Conservation (phyloP, 2,888 invertebrate genomes). For the Coelopa pilipes region DNA sequence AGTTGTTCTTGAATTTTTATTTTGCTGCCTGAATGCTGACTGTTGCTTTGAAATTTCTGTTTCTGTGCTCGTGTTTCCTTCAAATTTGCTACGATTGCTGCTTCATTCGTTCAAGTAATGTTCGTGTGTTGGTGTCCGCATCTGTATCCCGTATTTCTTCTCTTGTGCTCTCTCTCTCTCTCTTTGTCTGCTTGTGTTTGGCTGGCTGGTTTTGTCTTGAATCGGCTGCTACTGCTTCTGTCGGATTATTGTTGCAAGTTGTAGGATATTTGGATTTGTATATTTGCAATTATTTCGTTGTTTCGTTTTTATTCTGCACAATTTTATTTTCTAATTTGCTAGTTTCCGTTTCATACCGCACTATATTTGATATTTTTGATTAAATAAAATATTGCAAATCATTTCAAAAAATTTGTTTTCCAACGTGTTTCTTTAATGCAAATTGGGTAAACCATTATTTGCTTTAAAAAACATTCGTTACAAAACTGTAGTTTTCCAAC, state of each 20-base stretch:
- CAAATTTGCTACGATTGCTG: slow-evolving; percentile 20
- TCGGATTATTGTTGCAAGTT: too few species aligned
- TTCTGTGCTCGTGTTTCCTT: slow-evolving; percentile 25
- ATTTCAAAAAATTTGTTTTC: neutral
- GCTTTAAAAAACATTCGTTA: neutral
- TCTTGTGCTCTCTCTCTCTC: slow-evolving; percentile 3
- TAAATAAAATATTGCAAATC: neutral
- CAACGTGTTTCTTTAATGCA: slow-evolving; percentile 1
- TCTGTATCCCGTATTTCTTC: slow-evolving; percentile 27
- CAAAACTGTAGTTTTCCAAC: neutral
- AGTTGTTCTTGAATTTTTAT: slow-evolving; percentile 24
- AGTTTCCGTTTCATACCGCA: too few species aligned
- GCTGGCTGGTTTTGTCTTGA: slow-evolving; percentile 4
- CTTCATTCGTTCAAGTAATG: slow-evolving; percentile 7
- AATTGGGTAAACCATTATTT: neutral
- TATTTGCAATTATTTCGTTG: too few species aligned
- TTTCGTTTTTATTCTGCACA: too few species aligned
- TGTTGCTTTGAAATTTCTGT: slow-evolving; percentile 28
- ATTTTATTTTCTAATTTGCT: too few species aligned
- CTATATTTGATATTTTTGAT: too few species aligned
- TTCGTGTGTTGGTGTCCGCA: slow-evolving; percentile 24
- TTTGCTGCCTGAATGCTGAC: slow-evolving; percentile 25
- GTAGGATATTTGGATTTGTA: too few species aligned
- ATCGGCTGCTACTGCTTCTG: too few species aligned
- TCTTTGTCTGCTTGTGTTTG: slow-evolving; percentile 8